Evolutionary conservation across 1,140 invertebrate genomes (phyloP).

Genomic region (Aphaenogaster ashmeadi): DNA sequence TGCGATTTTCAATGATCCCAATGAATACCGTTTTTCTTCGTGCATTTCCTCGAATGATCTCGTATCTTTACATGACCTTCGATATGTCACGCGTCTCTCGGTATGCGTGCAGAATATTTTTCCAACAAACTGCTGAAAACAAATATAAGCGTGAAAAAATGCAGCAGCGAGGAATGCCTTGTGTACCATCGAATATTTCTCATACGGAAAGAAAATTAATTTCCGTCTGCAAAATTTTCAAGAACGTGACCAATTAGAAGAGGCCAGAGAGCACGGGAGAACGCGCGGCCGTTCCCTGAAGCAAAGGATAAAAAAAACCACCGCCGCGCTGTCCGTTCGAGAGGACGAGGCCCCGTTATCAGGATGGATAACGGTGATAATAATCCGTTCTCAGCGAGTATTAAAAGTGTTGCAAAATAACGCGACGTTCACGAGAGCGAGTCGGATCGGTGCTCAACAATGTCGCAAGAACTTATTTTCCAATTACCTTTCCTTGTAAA

Average conservation of each 20-base stretch:
- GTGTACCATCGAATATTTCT: constrained; percentile 20
- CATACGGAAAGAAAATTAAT: constrained; percentile 50
- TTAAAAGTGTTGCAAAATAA: constrained; percentile 51
- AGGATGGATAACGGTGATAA: constrained; percentile 68
- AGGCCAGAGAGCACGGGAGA: background rate
- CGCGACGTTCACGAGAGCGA: constrained; percentile 20
- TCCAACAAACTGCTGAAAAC: background rate
- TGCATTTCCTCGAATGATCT: background rate
- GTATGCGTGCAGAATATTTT: background rate
- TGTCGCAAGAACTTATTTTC: constrained; percentile 6
- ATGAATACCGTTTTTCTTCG: background rate
- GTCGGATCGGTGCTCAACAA: background rate
- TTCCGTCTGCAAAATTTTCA: constrained; percentile 62
- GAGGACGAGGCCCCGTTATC: constrained; percentile 65
- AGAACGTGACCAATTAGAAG: constrained; percentile 60
- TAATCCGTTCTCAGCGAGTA: constrained; percentile 40
- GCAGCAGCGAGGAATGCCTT: background rate
- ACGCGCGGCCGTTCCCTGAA: constrained; percentile 31
- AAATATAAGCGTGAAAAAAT: constrained; percentile 14
- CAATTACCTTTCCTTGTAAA: constrained; percentile 17
- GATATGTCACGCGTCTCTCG: background rate
- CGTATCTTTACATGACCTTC: background rate
- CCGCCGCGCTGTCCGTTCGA: background rate
- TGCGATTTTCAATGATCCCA: background rate
- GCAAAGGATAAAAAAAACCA: constrained; percentile 23